Conservation (phyloP, 2,797 vertebrate species). For the Acestrorhynchus altus region DNA sequence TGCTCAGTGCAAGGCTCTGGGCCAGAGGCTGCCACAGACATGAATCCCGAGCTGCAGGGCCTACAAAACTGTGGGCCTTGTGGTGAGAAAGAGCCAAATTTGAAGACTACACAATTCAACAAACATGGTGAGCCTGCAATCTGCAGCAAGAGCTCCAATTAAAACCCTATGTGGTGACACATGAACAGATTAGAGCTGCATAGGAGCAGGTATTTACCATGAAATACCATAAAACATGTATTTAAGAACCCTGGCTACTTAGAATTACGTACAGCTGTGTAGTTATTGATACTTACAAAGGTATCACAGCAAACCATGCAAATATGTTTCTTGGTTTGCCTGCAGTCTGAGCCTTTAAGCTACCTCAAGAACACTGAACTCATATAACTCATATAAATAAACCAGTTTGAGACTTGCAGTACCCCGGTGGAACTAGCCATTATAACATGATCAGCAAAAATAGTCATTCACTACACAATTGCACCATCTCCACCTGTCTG, state of each 20-base stretch:
- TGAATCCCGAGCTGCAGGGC: constrained; percentile 32
- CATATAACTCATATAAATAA: no score
- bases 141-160: background rate
- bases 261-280: no score
- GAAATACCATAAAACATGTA: background rate
- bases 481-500: no score
- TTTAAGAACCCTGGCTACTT: background rate
- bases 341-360: no score
- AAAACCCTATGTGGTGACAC: constrained; percentile 9
- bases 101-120: background rate
- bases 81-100: constrained; percentile 10
- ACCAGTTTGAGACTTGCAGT: no score
- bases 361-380: no score
- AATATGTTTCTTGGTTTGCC: no score
- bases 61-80: constrained; percentile 48
- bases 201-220: background rate
- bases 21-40: constrained; percentile 41
- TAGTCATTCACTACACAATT: no score
- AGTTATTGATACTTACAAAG: no score
- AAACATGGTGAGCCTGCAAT: background rate
- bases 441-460: no score
- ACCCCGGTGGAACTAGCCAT: no score
- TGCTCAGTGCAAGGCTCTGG: constrained; percentile 24
- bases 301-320: no score
- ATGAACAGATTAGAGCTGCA: background rate